Conservation (phyloP, 2,113 vertebrate species). For the Apus apus region DNA sequence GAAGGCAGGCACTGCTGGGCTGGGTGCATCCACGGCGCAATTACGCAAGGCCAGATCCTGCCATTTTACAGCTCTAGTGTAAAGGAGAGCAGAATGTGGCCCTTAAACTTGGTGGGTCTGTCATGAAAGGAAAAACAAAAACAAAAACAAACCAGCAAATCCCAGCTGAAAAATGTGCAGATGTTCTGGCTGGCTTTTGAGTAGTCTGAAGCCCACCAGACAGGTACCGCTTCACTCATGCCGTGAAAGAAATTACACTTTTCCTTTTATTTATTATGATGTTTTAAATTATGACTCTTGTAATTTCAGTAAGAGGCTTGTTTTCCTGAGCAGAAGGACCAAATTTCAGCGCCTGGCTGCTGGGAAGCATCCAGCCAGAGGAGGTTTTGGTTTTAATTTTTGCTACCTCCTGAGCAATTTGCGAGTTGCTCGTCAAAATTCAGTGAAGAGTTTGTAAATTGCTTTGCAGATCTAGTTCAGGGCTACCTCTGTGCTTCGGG, state of each 20-base stretch:
- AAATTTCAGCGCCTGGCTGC: neutral
- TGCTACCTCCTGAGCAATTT: slow-evolving; percentile 15
- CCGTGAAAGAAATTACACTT: neutral
- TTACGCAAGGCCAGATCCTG: neutral
- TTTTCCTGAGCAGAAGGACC: neutral
- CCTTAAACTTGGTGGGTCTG: neutral
- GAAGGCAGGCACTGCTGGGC: neutral
- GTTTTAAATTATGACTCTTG: neutral
- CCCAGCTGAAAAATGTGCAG: neutral
- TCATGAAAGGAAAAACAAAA: neutral
- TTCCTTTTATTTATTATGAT: neutral
- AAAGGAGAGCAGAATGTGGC: neutral
- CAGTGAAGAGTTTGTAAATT: neutral
- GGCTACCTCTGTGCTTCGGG: neutral
- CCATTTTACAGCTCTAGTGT: neutral
- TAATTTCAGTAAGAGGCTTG: neutral
- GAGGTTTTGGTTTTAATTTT: slow-evolving; percentile 25
- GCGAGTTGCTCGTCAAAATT: slow-evolving; percentile 41
- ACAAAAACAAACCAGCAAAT: too few relatives aligned
- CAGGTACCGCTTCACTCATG: neutral
- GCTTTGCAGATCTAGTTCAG: neutral
- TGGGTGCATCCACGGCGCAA: neutral
- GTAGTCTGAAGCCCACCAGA: neutral
- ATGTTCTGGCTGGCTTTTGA: neutral
- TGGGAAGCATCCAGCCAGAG: neutral